Percentiles rank a stretch among this genome's conserved stretches.
Conservation (phyloP, 1,140 invertebrate species). For the Homalodisca vitripennis region DNA sequence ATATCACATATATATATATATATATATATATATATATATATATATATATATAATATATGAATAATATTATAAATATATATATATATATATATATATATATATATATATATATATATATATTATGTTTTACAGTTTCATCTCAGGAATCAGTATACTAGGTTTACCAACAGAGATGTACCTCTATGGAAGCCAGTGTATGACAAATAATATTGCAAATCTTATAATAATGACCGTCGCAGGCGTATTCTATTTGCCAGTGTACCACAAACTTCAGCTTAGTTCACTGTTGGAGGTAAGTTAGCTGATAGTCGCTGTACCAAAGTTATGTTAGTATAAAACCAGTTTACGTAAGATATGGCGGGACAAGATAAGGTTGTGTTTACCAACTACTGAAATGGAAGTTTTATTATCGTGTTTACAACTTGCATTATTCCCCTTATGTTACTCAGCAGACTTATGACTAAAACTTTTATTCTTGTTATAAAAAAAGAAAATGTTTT, state of each 20-base stretch:
- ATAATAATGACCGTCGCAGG: constrained; percentile 60
- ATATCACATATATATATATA: too few species aligned
- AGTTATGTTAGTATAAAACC: background rate
- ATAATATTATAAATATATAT: too few species aligned
- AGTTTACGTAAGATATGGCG: background rate
- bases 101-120: too few species aligned
- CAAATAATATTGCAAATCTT: constrained; percentile 59
- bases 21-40: too few species aligned
- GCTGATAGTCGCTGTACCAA: background rate
- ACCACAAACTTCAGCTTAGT: constrained; percentile 70
- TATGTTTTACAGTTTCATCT: constrained; percentile 70
- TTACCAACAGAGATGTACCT: constrained; percentile 77
- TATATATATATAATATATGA: too few species aligned
- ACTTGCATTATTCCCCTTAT: background rate
- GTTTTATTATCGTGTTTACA: background rate
- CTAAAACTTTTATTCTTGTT: background rate
- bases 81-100: too few species aligned
- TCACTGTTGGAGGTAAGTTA: constrained; percentile 65
- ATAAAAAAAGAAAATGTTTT: too few species aligned
- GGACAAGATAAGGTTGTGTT: background rate
- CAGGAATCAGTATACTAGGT: constrained; percentile 74
- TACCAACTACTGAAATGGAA: background rate
- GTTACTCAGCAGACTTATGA: background rate
- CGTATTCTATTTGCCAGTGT: constrained; percentile 67
- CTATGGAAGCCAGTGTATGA: constrained; percentile 66